Conservation (phyloP, 1,140 invertebrate genomes). For the Drosophila chauvacae region DNA sequence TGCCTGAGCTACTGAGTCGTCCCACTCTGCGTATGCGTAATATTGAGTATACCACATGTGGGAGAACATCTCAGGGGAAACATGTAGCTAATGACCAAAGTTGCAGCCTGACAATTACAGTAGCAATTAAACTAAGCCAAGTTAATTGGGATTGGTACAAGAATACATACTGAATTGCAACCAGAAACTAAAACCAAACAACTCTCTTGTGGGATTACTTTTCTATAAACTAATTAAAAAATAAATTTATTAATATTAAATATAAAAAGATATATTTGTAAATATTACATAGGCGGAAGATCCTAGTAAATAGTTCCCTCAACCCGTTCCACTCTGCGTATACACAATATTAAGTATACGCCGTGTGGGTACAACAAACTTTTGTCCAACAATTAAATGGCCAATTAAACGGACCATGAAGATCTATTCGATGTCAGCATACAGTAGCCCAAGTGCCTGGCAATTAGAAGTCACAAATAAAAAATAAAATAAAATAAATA, state of each 20-base stretch:
- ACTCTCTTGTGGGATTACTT: no score
- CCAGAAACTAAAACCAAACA: background rate
- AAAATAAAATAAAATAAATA: slow-evolving; percentile 11
- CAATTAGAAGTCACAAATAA: slow-evolving; percentile 50
- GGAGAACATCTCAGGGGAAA: slow-evolving; percentile 6
- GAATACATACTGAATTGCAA: background rate
- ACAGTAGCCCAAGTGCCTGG: slow-evolving; percentile 39
- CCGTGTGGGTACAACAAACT: slow-evolving; percentile 52
- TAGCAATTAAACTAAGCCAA: slow-evolving; percentile 9
- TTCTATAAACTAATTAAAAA: no score
- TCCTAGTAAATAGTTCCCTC: no score
- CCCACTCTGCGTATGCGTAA: slow-evolving; percentile 58
- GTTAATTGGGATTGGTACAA: background rate
- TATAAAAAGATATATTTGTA: no score
- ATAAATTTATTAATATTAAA: no score
- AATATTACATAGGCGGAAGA: background rate
- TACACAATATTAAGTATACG: slow-evolving; percentile 60
- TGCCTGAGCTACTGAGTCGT: background rate
- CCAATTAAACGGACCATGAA: slow-evolving; percentile 22
- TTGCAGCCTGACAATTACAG: slow-evolving; percentile 1
- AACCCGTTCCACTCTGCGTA: slow-evolving; percentile 24
- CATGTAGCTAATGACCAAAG: slow-evolving; percentile 2
- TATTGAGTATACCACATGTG: slow-evolving; percentile 62
- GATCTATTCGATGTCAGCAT: slow-evolving; percentile 7
- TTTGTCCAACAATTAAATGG: slow-evolving; percentile 24